These are phyloP conservation scores for Periophthalmodon schlosseri DNA, from an alignment of 2,113 vertebrate genomes.

Conservation along the genomic window DNA sequence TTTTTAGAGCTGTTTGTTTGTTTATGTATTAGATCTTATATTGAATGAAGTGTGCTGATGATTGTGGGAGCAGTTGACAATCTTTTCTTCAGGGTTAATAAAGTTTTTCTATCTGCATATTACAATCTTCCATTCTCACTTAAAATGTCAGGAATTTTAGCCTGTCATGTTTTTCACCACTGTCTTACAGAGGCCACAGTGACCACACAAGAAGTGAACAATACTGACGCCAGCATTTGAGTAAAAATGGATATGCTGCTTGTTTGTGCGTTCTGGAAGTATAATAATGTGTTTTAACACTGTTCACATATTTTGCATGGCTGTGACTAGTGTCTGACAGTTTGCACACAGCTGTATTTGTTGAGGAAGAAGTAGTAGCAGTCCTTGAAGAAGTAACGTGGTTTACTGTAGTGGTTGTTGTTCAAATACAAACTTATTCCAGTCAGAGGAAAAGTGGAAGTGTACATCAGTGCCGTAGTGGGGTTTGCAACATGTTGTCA, in stretches of 20 bases:
- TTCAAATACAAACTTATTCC: not conserved
- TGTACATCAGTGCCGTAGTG: slow-evolving; percentile 49
- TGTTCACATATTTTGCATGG: not conserved
- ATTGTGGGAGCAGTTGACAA: too few relatives aligned
- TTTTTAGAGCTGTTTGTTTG: too few relatives aligned
- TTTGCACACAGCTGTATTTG: too few relatives aligned
- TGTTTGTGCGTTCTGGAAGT: not conserved
- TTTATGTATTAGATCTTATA: too few relatives aligned
- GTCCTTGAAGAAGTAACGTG: too few relatives aligned
- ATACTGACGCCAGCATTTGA: slow-evolving; percentile 25
- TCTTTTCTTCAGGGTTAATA: too few relatives aligned
- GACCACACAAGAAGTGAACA: slow-evolving; percentile 24
- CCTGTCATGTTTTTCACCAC: not conserved
- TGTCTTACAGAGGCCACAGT: slow-evolving; percentile 10
- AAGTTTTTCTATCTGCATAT: not conserved
- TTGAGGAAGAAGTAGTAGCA: too few relatives aligned
- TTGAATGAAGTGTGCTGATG: too few relatives aligned
- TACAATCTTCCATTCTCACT: not conserved
- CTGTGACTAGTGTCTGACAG: not conserved
- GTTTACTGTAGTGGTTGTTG: too few relatives aligned
- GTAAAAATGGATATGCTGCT: not conserved
- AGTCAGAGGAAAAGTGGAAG: slow-evolving; percentile 11
- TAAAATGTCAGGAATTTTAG: too few relatives aligned
- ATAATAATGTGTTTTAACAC: not conserved
- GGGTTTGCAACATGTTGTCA: slow-evolving; percentile 48